Percentiles rank a stretch among this genome's conserved stretches.
Conservation (phyloP, 2,797 vertebrate genomes). For the Pangasius krempfi region DNA sequence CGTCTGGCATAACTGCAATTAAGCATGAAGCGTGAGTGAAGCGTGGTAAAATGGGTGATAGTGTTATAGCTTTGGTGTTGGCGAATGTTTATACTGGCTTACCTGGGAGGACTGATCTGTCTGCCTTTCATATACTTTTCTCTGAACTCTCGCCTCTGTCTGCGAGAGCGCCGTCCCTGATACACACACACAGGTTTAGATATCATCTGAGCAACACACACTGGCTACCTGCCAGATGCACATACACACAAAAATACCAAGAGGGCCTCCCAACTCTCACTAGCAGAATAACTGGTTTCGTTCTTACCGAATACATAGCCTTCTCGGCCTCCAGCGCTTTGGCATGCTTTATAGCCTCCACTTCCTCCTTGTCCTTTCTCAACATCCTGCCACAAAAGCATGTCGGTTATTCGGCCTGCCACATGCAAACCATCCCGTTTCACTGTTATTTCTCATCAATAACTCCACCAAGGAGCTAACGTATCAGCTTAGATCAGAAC, state of each 20-base stretch:
- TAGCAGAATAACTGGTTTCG: conserved; percentile 25
- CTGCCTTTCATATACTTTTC: conserved; percentile 94
- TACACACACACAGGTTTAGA: conserved; percentile 4
- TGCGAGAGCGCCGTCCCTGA: conserved; percentile 91
- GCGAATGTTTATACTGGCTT: conserved; percentile 24
- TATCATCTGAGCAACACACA: neutral
- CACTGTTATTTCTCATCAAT: conserved; percentile 27
- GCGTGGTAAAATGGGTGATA: neutral
- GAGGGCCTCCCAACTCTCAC: neutral
- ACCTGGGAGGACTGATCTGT: conserved; percentile 98
- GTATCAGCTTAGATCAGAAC: neutral
- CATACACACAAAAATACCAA: neutral
- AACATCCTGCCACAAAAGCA: conserved; percentile 83
- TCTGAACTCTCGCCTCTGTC: conserved; percentile 93
- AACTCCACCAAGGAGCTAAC: conserved; percentile 3
- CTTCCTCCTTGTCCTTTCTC: conserved; percentile 95
- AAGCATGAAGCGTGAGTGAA: neutral
- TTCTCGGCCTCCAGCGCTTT: conserved; percentile 97
- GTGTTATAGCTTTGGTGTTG: neutral
- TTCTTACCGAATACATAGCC: conserved; percentile 96
- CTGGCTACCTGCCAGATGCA: neutral
- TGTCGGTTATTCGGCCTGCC: conserved; percentile 31
- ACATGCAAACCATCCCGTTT: neutral
- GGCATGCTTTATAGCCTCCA: conserved; percentile 96
- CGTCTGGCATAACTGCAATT: conserved; percentile 87